Conservation (phyloP, 2,888 invertebrate genomes). For the Amaurobius ferox region DNA sequence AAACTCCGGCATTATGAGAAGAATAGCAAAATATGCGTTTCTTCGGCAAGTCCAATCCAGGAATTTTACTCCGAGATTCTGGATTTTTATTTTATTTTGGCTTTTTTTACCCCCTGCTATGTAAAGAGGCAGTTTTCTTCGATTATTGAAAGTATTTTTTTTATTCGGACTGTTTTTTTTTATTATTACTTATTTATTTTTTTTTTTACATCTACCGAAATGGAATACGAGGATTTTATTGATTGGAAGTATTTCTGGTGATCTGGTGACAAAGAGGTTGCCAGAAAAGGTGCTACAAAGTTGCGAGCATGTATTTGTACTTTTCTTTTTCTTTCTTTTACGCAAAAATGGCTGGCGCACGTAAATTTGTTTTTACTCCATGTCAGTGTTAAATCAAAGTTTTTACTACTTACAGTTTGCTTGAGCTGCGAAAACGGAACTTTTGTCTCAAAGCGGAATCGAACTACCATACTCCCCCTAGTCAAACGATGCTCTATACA, state of each 20-base stretch:
- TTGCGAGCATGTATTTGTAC: not conserved
- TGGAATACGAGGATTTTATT: constrained; percentile 52
- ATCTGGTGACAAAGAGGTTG: not conserved
- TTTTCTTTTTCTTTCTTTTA: not conserved
- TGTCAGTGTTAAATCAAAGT: too few relatives aligned
- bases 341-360: not conserved
- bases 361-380: too few relatives aligned
- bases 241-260: constrained; percentile 35
- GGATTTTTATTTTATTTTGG: constrained; percentile 32
- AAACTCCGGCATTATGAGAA: constrained; percentile 58
- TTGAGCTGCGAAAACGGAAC: too few relatives aligned
- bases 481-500: too few relatives aligned
- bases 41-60: constrained; percentile 47
- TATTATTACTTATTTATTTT: too few relatives aligned
- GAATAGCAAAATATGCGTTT: constrained; percentile 63
- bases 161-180: not conserved
- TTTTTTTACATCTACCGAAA: too few relatives aligned
- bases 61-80: constrained; percentile 8
- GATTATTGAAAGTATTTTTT: constrained; percentile 50
- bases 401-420: too few relatives aligned
- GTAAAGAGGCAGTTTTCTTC: constrained; percentile 45
- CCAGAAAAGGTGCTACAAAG: constrained; percentile 1
- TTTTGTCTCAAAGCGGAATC: too few relatives aligned
- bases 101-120: not conserved
- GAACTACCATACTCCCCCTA: too few relatives aligned